A percentile compares a stretch with the other conserved stretches of the same genome.
Evolutionary conservation across 2,113 vertebrate genomes (phyloP).

Genomic region (Aplodontia rufa): DNA sequence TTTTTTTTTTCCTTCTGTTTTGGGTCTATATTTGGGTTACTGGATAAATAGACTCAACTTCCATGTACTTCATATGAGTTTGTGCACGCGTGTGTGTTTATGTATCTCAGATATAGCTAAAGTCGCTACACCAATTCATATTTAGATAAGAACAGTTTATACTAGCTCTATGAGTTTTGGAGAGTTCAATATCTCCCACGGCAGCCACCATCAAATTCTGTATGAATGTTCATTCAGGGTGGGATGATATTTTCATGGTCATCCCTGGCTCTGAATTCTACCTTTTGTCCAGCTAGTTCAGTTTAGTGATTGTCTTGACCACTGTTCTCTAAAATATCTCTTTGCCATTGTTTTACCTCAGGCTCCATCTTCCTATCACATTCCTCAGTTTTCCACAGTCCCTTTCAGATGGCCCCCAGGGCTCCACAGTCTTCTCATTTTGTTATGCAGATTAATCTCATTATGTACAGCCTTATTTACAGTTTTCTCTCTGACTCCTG

Average conservation of each 20-base stretch:
- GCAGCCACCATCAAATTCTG: neutral
- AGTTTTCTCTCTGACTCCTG: neutral
- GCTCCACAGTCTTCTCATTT: neutral
- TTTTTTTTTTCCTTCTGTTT: neutral
- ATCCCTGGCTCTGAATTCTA: neutral
- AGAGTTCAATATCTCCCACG: neutral
- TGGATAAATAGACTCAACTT: neutral
- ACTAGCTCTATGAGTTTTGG: neutral
- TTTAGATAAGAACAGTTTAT: neutral
- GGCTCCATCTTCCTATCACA: neutral
- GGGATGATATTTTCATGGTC: neutral
- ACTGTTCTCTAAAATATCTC: neutral
- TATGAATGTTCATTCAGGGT: neutral
- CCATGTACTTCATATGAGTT: neutral
- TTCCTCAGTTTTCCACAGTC: neutral
- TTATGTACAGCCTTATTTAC: neutral
- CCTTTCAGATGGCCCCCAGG: neutral
- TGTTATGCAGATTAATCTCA: neutral
- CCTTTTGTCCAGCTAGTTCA: neutral
- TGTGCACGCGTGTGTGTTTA: neutral
- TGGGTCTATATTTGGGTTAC: neutral
- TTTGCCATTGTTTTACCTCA: neutral
- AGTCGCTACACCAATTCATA: neutral
- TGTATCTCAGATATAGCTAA: neutral
- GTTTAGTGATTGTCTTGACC: neutral